Percentiles rank a stretch among this genome's conserved stretches.
These are phyloP conservation scores for Drosophila murphyi DNA, from an alignment of 1,140 invertebrate genomes.

Conservation along the genomic window DNA sequence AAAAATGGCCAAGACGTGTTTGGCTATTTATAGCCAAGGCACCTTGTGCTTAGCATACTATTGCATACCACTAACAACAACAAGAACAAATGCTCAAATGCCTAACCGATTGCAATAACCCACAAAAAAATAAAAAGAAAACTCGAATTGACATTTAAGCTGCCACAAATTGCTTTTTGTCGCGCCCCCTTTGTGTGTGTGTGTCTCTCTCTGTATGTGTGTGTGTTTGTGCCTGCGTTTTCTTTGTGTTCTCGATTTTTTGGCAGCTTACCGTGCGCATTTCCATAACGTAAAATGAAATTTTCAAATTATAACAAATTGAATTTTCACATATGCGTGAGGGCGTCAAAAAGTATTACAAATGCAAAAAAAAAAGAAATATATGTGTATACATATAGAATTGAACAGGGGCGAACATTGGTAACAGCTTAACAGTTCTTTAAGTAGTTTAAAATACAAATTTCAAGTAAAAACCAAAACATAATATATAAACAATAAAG, in stretches of 20 bases:
- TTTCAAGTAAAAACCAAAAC: no score
- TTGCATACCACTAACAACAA: conserved; percentile 34
- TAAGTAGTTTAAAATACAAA: no score
- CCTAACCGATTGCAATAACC: conserved; percentile 45
- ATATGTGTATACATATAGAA: background rate
- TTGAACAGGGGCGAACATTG: background rate
- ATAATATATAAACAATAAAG: no score
- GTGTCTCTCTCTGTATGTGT: conserved; percentile 11
- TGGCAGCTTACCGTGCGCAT: conserved; percentile 64
- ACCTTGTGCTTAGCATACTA: conserved; percentile 41
- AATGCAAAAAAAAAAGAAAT: background rate
- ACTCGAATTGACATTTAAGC: conserved; percentile 75
- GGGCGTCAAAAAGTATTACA: background rate
- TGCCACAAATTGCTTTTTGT: conserved; percentile 76
- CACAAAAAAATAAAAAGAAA: conserved; percentile 35
- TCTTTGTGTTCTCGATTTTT: conserved; percentile 6
- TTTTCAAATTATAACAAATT: conserved; percentile 82
- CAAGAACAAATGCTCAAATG: background rate
- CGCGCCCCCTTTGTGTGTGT: conserved; percentile 22
- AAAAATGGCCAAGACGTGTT: conserved; percentile 71
- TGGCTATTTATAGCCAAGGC: conserved; percentile 65
- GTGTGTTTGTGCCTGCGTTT: background rate
- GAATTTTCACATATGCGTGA: conserved; percentile 69
- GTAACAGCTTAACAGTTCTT: background rate
- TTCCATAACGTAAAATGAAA: conserved; percentile 79